Evolutionary conservation across 2,888 invertebrate species (phyloP).

Genomic region (Serripes groenlandicus): DNA sequence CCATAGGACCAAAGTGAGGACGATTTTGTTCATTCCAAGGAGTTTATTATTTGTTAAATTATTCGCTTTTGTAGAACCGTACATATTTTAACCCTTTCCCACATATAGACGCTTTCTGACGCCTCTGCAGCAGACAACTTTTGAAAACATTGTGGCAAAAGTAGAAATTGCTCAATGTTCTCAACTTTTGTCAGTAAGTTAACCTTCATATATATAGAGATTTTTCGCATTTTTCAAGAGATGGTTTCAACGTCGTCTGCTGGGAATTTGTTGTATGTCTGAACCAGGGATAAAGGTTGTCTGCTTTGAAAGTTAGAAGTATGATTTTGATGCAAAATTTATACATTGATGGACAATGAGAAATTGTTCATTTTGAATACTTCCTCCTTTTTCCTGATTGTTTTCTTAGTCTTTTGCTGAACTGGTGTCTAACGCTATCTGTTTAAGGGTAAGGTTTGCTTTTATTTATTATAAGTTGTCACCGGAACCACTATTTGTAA

Average conservation of each 20-base stretch:
- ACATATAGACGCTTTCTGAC: neutral
- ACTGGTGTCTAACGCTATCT: neutral
- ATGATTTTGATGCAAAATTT: too few relatives aligned
- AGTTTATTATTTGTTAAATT: neutral
- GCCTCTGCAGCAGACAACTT: neutral
- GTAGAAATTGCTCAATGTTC: neutral
- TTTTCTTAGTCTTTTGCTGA: neutral
- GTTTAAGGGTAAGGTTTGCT: neutral
- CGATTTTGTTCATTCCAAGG: neutral
- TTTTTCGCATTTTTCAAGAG: too few relatives aligned
- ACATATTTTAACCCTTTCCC: neutral
- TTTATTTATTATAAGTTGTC: neutral
- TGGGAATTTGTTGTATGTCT: too few relatives aligned
- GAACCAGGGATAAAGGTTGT: too few relatives aligned
- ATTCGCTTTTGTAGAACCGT: too few relatives aligned
- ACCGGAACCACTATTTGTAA: too few relatives aligned
- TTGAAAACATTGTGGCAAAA: neutral
- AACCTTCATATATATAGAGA: too few relatives aligned
- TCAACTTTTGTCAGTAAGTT: too few relatives aligned
- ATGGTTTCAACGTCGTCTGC: too few relatives aligned
- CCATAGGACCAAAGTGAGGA: slow-evolving; percentile 22
- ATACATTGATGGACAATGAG: neutral
- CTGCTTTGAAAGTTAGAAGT: too few relatives aligned
- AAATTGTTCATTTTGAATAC: neutral
- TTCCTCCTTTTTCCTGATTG: neutral